A percentile compares a stretch with the other conserved stretches of the same genome.
Evolutionary conservation across 2,888 invertebrate species (phyloP).

Genomic region (Parthenolecanium corni): DNA sequence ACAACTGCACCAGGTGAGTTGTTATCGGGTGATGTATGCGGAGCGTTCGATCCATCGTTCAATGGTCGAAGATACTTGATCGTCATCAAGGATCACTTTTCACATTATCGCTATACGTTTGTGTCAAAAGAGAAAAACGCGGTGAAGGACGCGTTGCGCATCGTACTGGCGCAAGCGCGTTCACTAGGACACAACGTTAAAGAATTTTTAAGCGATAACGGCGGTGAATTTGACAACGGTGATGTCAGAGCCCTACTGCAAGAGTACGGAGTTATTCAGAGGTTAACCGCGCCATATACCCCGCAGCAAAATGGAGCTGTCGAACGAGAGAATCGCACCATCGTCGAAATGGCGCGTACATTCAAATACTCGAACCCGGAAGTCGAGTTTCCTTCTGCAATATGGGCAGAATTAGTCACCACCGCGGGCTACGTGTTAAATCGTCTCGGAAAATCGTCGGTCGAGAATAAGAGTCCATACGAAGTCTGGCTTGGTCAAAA

Average conservation of each 20-base stretch:
- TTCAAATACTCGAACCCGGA: constrained; percentile 31
- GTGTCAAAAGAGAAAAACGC: constrained; percentile 32
- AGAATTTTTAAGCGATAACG: constrained; percentile 36
- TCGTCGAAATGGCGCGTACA: constrained; percentile 32
- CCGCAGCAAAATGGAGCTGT: constrained; percentile 31
- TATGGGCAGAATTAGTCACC: constrained; percentile 31
- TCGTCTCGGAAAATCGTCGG: constrained; percentile 29
- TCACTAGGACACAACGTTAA: constrained; percentile 31
- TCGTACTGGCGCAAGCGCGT: constrained; percentile 29
- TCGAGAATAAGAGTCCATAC: constrained; percentile 34
- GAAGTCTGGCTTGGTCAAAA: constrained; percentile 34
- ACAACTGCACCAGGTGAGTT: constrained; percentile 22
- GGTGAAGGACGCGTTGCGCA: constrained; percentile 21
- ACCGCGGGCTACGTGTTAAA: constrained; percentile 31
- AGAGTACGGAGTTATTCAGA: constrained; percentile 29
- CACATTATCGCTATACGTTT: constrained; percentile 33
- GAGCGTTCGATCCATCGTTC: constrained; percentile 33
- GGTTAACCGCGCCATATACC: constrained; percentile 30
- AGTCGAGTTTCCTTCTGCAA: constrained; percentile 28
- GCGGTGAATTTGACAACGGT: constrained; percentile 35
- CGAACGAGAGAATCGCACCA: constrained; percentile 31
- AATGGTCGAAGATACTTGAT: constrained; percentile 33
- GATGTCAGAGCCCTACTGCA: constrained; percentile 33
- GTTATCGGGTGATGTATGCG: constrained; percentile 35
- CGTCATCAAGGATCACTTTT: constrained; percentile 34